Conservation (phyloP, 1,140 invertebrate species). For the Bombus sibiricus region DNA sequence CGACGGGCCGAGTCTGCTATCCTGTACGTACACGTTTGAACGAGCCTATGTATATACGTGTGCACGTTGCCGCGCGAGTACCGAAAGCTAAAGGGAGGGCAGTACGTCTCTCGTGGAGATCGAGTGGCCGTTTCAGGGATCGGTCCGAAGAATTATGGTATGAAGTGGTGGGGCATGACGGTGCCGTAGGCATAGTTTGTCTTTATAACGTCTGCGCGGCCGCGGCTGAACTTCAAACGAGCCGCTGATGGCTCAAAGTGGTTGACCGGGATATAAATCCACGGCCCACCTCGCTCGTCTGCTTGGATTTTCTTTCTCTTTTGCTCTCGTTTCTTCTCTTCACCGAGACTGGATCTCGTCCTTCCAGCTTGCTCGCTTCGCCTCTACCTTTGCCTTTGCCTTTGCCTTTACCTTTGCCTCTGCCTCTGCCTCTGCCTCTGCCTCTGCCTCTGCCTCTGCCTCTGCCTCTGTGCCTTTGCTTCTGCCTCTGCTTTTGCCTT, state of each 20-base stretch:
- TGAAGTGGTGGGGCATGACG: conserved; percentile 81
- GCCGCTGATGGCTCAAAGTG: conserved; percentile 83
- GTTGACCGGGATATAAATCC: conserved; percentile 82
- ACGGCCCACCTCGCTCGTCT: conserved; percentile 75
- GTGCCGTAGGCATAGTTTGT: conserved; percentile 82
- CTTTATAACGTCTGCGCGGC: conserved; percentile 82
- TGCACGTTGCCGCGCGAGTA: not conserved
- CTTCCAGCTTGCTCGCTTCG: conserved; percentile 11
- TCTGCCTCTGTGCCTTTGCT: not conserved
- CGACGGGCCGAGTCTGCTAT: conserved; percentile 6
- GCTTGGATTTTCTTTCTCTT: conserved; percentile 49
- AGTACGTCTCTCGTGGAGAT: conserved; percentile 66
- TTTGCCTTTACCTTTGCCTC: not conserved
- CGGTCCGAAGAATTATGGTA: conserved; percentile 79
- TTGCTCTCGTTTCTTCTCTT: conserved; percentile 46
- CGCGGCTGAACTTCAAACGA: conserved; percentile 81
- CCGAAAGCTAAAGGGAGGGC: conserved; percentile 51
- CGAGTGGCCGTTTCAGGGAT: conserved; percentile 70
- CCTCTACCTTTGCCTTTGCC: conserved; percentile 6
- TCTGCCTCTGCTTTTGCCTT: not conserved
- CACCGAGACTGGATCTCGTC: conserved; percentile 37
- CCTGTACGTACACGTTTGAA: not conserved
- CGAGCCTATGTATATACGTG: not conserved
- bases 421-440: not conserved
- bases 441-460: not conserved